Percentiles rank a stretch among this genome's conserved stretches.
Conservation (phyloP, 2,888 invertebrate species). For the Chelonus formosanus region DNA sequence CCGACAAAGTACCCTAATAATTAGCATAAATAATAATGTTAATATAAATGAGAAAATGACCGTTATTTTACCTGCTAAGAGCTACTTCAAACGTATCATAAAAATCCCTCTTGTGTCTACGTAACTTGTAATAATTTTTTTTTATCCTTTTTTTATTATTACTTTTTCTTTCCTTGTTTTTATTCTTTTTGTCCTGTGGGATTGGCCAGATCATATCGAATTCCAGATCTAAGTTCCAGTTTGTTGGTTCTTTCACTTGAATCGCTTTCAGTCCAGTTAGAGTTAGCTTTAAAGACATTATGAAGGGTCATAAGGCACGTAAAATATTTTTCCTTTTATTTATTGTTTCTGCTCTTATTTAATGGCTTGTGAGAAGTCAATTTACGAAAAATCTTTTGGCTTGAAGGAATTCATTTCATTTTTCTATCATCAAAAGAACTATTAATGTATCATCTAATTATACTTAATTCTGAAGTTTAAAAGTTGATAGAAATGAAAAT, state of each 20-base stretch:
- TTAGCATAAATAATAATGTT: no score
- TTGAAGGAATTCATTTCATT: no score
- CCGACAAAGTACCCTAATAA: no score
- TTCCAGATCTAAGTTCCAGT: constrained; percentile 70
- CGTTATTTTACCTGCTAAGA: constrained; percentile 62
- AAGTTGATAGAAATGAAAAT: background rate
- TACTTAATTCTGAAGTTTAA: no score
- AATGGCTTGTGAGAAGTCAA: no score
- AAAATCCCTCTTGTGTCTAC: constrained; percentile 67
- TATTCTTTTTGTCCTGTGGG: constrained; percentile 46
- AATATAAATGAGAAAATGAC: no score
- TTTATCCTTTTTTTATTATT: constrained; percentile 36
- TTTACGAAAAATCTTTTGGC: no score
- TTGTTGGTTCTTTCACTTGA: constrained; percentile 68
- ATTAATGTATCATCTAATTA: no score
- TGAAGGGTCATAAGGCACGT: no score
- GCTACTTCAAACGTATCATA: constrained; percentile 66
- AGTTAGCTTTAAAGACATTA: constrained; percentile 66
- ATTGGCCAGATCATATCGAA: constrained; percentile 70
- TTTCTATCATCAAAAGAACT: no score
- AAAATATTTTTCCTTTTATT: no score
- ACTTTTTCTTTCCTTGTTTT: constrained; percentile 30
- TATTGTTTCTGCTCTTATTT: no score
- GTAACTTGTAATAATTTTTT: constrained; percentile 66
- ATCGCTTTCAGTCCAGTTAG: constrained; percentile 70